Base-by-base conservation (phyloP, 64 coral and sea anemone species). In the Montipora cactus region DNA sequence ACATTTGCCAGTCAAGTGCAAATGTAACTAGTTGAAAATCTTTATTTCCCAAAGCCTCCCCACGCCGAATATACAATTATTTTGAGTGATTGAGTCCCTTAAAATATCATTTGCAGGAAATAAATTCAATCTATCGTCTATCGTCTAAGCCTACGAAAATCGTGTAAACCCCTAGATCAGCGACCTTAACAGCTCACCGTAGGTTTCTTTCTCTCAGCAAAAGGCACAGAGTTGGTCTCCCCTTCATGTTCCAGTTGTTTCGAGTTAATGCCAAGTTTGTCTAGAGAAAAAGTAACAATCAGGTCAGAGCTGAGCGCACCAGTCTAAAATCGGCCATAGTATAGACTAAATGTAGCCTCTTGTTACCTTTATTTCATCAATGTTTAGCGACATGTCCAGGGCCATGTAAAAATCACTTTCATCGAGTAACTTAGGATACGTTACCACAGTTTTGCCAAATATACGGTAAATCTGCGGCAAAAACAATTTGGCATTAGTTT, bases 201-300 rank as follows among this genome's bases (percentile, higher is more conserved):
- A 94, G 74, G 49, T 91, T 95, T 37, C 95, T 95, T 68, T 99
- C 98, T 79, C 95, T 78, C 5, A 99, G 66, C 52, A 99, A 86
- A 23, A 99, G 90, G n/a, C 95, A 96, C 49, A 99, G 68, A 4
- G 98, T 99, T 51, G 98, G 98, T 28, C 98, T 78, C 58, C 98
- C 98, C 64, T 93, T 89, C 90, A 99, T 89, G 55, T 90, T 96
- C 98, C 98, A 99, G 67, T 99, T 99, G 80, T 95, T 99, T 8
- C 98, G 95, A 11, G 94, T 89, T 48, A 99, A 99, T 6, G 92
- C 87, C 51, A 99, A 91, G 22, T 92, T 93, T 44, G 88, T 94
- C 98, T 99, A 4, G 5, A 25, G 19, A 57, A 87, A 61, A 73
- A 37, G 22, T 79, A 70, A 49, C 9, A 74, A 5, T 8, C 14